Evolutionary conservation across 2,888 invertebrate species (phyloP).

Genomic region (Keiferia lycopersicella): DNA sequence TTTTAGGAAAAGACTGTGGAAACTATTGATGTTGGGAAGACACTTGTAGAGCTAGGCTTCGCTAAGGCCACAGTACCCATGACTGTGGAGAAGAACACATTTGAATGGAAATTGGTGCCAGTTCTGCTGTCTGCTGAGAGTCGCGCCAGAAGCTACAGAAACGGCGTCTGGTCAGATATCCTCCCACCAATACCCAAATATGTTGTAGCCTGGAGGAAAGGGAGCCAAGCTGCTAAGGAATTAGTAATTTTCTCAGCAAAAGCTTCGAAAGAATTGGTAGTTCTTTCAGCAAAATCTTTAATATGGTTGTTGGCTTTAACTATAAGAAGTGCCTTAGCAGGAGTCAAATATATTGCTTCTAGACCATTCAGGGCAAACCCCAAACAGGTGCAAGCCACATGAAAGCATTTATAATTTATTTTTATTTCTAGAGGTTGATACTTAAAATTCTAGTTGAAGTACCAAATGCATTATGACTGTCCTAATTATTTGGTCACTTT

Average conservation of each 20-base stretch:
- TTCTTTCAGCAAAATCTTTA: conserved; percentile 52
- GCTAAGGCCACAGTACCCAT: conserved; percentile 65
- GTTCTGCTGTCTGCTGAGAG: conserved; percentile 64
- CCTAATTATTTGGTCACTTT: conserved; percentile 54
- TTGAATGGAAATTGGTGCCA: conserved; percentile 66
- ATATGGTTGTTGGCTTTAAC: conserved; percentile 48
- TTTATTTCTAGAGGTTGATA: conserved; percentile 12
- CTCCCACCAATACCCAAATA: conserved; percentile 68
- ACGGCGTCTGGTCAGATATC: conserved; percentile 73
- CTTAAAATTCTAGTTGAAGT: conserved; percentile 41
- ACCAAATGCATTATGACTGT: conserved; percentile 50
- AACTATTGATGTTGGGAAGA: conserved; percentile 69
- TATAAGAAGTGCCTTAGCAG: conserved; percentile 56
- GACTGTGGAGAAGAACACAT: conserved; percentile 60
- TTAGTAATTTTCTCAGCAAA: conserved; percentile 49
- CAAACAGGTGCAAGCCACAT: conserved; percentile 66
- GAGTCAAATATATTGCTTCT: conserved; percentile 57
- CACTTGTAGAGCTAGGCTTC: conserved; percentile 73
- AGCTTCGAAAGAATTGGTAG: conserved; percentile 45
- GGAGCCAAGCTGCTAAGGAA: conserved; percentile 48
- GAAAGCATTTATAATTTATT: conserved; percentile 52
- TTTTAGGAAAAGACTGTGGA: conserved; percentile 68
- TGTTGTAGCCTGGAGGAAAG: conserved; percentile 66
- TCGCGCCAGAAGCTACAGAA: conserved; percentile 62
- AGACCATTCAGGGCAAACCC: conserved; percentile 54